phyloP scores from a whole-genome alignment of 2,113 vertebrate species.

The Chionis minor region DNA sequence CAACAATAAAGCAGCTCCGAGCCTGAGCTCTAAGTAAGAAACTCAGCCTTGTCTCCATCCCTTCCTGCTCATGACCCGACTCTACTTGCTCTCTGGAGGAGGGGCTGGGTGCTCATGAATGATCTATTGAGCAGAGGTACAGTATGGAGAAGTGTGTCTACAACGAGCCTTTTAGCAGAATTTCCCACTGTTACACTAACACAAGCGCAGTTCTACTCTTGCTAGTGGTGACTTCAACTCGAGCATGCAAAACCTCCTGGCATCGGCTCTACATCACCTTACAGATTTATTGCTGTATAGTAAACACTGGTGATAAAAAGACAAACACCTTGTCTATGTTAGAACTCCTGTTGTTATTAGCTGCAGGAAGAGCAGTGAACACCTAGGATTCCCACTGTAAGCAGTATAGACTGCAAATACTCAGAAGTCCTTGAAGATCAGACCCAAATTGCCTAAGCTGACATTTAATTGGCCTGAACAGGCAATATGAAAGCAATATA shows the following conservation, averaged over 20 bases:
- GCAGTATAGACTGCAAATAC: not conserved
- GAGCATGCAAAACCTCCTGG: not conserved
- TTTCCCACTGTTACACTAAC: not conserved
- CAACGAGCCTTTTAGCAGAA: slow-evolving; percentile 23
- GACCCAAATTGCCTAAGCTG: slow-evolving; percentile 44
- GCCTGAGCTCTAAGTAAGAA: slow-evolving; percentile 72
- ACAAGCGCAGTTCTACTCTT: not conserved
- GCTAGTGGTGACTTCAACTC: not conserved
- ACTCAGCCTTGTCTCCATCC: slow-evolving; percentile 76
- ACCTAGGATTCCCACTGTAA: not conserved
- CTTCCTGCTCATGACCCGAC: slow-evolving; percentile 74
- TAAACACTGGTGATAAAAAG: not conserved
- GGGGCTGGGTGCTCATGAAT: slow-evolving; percentile 74
- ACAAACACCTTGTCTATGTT: not conserved
- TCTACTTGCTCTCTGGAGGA: slow-evolving; percentile 61
- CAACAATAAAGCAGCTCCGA: slow-evolving; percentile 74
- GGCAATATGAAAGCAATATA: not conserved
- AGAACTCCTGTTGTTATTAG: not conserved
- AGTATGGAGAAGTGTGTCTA: not conserved
- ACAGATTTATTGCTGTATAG: not conserved
- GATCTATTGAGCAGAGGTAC: slow-evolving; percentile 74
- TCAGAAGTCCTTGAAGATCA: not conserved
- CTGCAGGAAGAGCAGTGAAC: not conserved
- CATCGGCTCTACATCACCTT: not conserved
- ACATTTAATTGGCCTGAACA: slow-evolving; percentile 44